Conservation (phyloP, 2,888 invertebrate genomes). For the Ashinkailepas kermadecensis region DNA sequence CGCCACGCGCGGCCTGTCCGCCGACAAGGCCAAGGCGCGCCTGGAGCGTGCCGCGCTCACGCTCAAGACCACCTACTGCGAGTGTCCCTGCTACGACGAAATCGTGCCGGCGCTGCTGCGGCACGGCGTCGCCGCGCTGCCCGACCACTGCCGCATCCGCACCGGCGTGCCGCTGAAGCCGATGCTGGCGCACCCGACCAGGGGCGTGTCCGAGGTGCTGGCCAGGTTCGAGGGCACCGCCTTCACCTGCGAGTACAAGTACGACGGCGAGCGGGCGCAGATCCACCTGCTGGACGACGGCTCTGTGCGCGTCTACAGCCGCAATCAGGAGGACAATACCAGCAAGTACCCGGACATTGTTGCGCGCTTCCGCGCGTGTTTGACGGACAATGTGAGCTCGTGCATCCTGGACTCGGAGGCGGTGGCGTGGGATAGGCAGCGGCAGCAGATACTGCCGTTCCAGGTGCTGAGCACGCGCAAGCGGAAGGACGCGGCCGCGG, state of each 20-base stretch:
- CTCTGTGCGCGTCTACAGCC: conserved; percentile 73
- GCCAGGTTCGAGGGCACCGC: conserved; percentile 71
- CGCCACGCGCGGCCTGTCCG: conserved; percentile 53
- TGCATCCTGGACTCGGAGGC: conserved; percentile 95
- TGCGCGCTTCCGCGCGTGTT: conserved; percentile 49
- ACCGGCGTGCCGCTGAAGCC: conserved; percentile 94
- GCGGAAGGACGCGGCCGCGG: conserved; percentile 73
- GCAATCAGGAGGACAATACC: conserved; percentile 93
- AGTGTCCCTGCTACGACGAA: conserved; percentile 88
- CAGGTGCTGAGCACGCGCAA: conserved; percentile 92
- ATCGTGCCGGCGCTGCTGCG: conserved; percentile 69
- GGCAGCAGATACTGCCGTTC: conserved; percentile 87
- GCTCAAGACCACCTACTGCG: conserved; percentile 89
- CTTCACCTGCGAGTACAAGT: conserved; percentile 98
- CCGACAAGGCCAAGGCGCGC: conserved; percentile 63
- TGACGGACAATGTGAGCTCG: conserved; percentile 45
- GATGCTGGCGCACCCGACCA: conserved; percentile 97
- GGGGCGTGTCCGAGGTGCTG: conserved; percentile 72
- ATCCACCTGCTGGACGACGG: conserved; percentile 65
- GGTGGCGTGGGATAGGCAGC: conserved; percentile 87
- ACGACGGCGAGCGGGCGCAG: conserved; percentile 97
- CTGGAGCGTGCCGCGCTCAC: conserved; percentile 65
- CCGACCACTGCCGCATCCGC: conserved; percentile 71
- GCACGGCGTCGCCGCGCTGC: conserved; percentile 65
- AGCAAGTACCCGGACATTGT: conserved; percentile 94